Evolutionary conservation across 1,140 invertebrate species (phyloP).

Genomic region (Macrotrachela quadricornifera): DNA sequence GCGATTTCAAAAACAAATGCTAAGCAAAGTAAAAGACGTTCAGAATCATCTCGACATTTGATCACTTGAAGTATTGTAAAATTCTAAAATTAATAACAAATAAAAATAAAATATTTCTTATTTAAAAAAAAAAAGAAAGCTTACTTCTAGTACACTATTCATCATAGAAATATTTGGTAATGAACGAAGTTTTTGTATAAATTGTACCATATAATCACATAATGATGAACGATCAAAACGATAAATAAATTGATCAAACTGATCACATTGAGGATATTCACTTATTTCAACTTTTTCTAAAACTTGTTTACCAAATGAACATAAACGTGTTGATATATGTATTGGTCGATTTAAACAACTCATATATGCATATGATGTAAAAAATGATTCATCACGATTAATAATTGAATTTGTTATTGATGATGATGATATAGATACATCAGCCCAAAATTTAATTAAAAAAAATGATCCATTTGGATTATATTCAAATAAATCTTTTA

Average conservation of each 20-base stretch:
- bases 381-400: no score
- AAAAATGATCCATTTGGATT: slow-evolving; percentile 93
- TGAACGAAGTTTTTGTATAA: slow-evolving; percentile 93
- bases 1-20: no score
- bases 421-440: no score
- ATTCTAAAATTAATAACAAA: no score
- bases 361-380: no score
- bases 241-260: slow-evolving; percentile 68
- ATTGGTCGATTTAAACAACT: no score
- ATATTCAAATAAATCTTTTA: slow-evolving; percentile 92
- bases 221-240: slow-evolving; percentile 87
- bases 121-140: no score
- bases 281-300: slow-evolving; percentile 93
- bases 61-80: no score
- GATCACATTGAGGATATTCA: slow-evolving; percentile 28
- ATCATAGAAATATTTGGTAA: slow-evolving; percentile 98
- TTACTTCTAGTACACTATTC: slow-evolving; percentile 89
- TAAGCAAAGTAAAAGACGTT: no score
- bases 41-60: no score
- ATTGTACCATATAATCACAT: slow-evolving; percentile 99
- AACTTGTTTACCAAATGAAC: slow-evolving; percentile 96
- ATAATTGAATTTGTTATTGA: no score
- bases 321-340: slow-evolving; percentile 58
- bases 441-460: slow-evolving; percentile 91
- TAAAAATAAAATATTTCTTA: no score